phyloP scores from a whole-genome alignment of 2,113 vertebrate genomes.

The Nothobranchius furzeri region DNA sequence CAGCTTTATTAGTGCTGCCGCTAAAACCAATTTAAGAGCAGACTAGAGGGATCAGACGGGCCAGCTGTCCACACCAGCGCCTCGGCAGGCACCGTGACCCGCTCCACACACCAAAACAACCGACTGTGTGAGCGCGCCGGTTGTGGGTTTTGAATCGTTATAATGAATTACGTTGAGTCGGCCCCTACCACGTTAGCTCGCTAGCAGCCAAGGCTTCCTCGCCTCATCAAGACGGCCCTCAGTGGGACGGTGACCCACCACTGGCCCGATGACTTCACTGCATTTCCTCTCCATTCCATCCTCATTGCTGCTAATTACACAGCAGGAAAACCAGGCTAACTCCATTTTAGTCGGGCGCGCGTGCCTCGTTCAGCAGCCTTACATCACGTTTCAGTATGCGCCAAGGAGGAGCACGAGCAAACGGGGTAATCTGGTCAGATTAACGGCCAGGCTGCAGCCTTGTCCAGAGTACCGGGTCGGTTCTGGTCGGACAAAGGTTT shows the following conservation, averaged over 20 bases:
- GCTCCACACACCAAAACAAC: conserved; percentile 66
- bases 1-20: conserved; percentile 92
- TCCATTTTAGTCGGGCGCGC: conserved; percentile 73
- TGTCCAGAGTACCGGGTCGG: conserved; percentile 11
- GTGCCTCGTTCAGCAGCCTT: conserved; percentile 18
- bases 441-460: conserved; percentile 23
- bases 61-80: conserved; percentile 89
- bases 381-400: conserved; percentile 62
- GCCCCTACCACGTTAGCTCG: too few relatives aligned
- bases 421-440: conserved; percentile 38
- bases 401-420: neutral
- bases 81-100: conserved; percentile 52
- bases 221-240: neutral
- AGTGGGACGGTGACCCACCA: conserved; percentile 25
- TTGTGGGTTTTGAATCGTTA: conserved; percentile 30
- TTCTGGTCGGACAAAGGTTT: conserved; percentile 34
- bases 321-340: conserved; percentile 79
- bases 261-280: conserved; percentile 36
- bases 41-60: conserved; percentile 91
- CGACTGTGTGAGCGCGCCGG: conserved; percentile 66
- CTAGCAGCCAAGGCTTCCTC: too few relatives aligned
- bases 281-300: conserved; percentile 35
- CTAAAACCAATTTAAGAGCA: conserved; percentile 94
- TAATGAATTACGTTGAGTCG: neutral
- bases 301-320: conserved; percentile 39